Percentiles rank a stretch among this genome's conserved stretches.
phyloP scores from a whole-genome alignment of 2,888 invertebrate genomes.

The Drosophila atroscutellata region DNA sequence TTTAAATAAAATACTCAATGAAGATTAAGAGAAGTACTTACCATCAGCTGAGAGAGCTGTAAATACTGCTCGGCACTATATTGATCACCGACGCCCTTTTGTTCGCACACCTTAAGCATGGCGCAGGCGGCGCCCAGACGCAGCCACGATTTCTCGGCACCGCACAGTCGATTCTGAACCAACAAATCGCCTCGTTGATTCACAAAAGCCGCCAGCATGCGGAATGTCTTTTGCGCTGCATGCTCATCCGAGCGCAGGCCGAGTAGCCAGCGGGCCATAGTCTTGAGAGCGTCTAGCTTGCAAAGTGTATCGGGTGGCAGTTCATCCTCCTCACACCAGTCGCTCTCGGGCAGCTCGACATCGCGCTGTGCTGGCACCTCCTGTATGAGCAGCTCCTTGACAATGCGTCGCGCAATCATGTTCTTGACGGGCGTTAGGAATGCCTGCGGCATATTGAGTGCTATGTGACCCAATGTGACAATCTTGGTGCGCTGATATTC shows the following conservation, averaged over 20 bases:
- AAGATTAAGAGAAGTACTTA: constrained; percentile 85
- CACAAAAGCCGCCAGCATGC: constrained; percentile 97
- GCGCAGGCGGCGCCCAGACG: constrained; percentile 96
- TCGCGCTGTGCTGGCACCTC: constrained; percentile 88
- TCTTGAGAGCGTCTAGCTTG: constrained; percentile 97
- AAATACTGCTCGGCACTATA: constrained; percentile 98
- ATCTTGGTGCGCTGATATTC: constrained; percentile 96
- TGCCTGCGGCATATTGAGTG: constrained; percentile 94
- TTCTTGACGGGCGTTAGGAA: constrained; percentile 96
- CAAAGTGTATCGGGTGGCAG: constrained; percentile 96
- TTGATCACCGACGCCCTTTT: constrained; percentile 97
- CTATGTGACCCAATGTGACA: constrained; percentile 97
- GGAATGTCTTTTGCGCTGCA: constrained; percentile 96
- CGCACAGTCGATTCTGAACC: constrained; percentile 90
- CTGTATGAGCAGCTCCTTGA: constrained; percentile 96
- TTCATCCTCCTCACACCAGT: constrained; percentile 94
- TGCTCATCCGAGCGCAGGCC: constrained; percentile 95
- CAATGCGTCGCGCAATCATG: constrained; percentile 97
- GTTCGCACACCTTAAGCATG: constrained; percentile 98
- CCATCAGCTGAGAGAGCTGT: constrained; percentile 95
- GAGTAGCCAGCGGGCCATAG: constrained; percentile 97
- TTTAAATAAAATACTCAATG: background rate
- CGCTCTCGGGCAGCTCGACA: constrained; percentile 73
- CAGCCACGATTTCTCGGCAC: constrained; percentile 96
- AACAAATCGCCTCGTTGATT: constrained; percentile 94